Evolutionary conservation across 2,113 vertebrate species (phyloP).

Genomic region (Saiga tatarica): DNA sequence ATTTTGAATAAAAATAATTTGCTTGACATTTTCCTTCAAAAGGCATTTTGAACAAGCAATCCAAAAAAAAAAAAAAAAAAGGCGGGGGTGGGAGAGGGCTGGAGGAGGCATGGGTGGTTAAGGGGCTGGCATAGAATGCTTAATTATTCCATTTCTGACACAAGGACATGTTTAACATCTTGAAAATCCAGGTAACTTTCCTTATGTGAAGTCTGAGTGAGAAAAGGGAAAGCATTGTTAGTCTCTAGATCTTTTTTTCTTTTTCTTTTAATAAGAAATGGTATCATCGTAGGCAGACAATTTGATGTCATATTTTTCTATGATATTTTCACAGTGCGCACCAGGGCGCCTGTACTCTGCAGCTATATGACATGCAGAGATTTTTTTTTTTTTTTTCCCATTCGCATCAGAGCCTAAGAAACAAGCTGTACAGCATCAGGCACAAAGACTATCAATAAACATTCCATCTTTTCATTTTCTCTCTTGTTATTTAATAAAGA

Average conservation of each 20-base stretch:
- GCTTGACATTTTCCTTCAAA: conserved; percentile 23
- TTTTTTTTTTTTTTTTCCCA: conserved; percentile 37
- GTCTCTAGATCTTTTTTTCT: conserved; percentile 71
- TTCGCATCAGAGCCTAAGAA: conserved; percentile 76
- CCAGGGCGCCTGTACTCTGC: conserved; percentile 76
- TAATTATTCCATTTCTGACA: conserved; percentile 61
- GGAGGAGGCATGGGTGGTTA: not conserved
- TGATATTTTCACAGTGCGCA: conserved; percentile 81
- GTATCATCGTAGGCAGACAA: conserved; percentile 76
- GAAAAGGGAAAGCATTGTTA: conserved; percentile 67
- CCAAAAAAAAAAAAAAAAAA: not conserved
- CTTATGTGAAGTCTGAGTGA: conserved; percentile 61
- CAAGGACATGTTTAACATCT: conserved; percentile 62
- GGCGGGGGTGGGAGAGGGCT: fast-evolving
- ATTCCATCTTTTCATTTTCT: conserved; percentile 77
- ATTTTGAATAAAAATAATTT: not conserved
- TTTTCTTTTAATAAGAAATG: conserved; percentile 70
- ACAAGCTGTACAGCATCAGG: conserved; percentile 70
- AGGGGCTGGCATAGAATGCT: not conserved
- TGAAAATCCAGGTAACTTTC: conserved; percentile 70
- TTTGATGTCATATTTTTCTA: conserved; percentile 80
- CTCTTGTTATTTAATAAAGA: conserved; percentile 79
- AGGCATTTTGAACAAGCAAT: not conserved
- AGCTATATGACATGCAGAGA: conserved; percentile 76
- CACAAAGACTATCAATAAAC: conserved; percentile 80